Evolutionary conservation across 2,888 invertebrate species (phyloP).

Genomic region (Drosophila infuscata): DNA sequence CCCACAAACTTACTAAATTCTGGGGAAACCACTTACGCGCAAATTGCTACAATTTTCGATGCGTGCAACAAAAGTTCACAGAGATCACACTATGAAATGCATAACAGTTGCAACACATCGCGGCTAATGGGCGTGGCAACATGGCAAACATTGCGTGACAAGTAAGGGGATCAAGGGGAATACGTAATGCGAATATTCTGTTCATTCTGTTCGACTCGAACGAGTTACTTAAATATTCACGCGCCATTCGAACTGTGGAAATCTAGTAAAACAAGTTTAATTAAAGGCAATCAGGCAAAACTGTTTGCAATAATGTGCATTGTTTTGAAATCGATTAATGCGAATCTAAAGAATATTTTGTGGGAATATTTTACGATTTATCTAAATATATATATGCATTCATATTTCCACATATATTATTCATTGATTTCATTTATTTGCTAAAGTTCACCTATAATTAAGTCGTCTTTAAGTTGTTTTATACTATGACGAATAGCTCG

Average conservation of each 20-base stretch:
- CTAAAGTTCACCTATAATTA: no score
- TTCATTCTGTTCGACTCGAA: constrained; percentile 23
- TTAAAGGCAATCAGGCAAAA: constrained; percentile 20
- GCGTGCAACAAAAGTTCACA: constrained; percentile 21
- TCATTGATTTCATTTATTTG: no score
- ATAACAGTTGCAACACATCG: constrained; percentile 12
- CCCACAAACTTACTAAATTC: constrained; percentile 35
- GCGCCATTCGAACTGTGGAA: constrained; percentile 1
- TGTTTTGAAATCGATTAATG: constrained; percentile 11
- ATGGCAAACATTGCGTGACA: constrained; percentile 9
- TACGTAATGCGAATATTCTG: constrained; percentile 28
- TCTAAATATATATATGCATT: not conserved
- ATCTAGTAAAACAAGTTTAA: constrained; percentile 29
- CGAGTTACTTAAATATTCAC: constrained; percentile 7
- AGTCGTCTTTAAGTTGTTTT: no score
- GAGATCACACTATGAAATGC: not conserved
- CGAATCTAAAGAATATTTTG: not conserved
- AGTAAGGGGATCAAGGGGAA: not conserved
- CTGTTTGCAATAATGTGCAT: not conserved
- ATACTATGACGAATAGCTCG: not conserved
- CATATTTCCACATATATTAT: no score
- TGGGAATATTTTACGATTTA: not conserved
- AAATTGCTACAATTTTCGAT: constrained; percentile 27
- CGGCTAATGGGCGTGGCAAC: not conserved
- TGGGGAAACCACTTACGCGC: constrained; percentile 51